A percentile compares a stretch with the other conserved stretches of the same genome.
Conservation (phyloP, 2,888 invertebrate species). For the Cataglyphis altisquamis region DNA sequence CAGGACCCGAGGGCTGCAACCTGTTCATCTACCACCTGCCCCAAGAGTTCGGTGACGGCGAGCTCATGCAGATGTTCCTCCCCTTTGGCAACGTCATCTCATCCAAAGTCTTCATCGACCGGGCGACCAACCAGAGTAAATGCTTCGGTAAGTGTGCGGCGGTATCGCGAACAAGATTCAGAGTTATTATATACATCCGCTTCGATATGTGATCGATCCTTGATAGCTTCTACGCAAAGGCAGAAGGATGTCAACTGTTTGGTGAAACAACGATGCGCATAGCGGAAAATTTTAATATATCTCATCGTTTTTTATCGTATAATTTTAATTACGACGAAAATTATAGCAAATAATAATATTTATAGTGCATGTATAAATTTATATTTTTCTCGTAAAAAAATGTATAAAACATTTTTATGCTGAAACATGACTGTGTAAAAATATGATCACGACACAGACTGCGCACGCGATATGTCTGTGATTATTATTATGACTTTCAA, state of each 20-base stretch:
- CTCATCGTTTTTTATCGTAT: not conserved
- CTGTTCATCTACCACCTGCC: constrained; percentile 99
- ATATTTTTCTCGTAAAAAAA: constrained; percentile 4
- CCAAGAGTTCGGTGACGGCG: constrained; percentile 99
- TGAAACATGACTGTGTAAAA: constrained; percentile 1
- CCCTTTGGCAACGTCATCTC: constrained; percentile 99
- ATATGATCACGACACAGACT: not conserved
- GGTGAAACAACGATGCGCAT: not conserved
- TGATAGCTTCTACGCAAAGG: constrained; percentile 32
- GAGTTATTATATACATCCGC: constrained; percentile 22
- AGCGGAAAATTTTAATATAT: constrained; percentile 20
- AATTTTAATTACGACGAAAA: constrained; percentile 23
- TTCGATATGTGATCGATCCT: not conserved
- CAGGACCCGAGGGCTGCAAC: constrained; percentile 99
- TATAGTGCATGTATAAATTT: not conserved
- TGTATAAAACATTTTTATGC: not conserved
- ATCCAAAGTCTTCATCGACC: constrained; percentile 99
- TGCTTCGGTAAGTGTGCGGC: constrained; percentile 96
- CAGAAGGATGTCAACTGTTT: not conserved
- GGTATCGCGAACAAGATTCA: constrained; percentile 50
- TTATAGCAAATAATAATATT: not conserved
- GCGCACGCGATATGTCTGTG: not conserved
- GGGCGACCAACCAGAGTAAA: constrained; percentile 99
- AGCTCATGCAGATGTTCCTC: constrained; percentile 99
- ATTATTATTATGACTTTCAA: constrained; percentile 54